Conservation (phyloP, 2,888 invertebrate species). For the Thymelicus sylvestris region DNA sequence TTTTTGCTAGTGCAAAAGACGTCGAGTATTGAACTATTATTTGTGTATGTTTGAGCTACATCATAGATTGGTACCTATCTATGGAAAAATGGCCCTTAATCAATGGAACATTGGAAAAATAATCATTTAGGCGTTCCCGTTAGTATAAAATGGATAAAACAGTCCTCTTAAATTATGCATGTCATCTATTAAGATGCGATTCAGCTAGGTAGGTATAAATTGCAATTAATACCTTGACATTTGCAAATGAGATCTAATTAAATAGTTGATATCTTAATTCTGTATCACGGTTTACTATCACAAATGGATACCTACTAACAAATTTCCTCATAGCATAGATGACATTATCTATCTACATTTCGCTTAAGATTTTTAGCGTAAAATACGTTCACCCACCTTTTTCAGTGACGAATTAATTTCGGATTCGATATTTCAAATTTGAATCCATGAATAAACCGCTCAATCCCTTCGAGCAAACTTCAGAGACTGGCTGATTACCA, state of each 20-base stretch:
- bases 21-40: background rate
- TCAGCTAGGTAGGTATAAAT: background rate
- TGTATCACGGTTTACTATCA: slow-evolving; percentile 1
- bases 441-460: slow-evolving; percentile 36
- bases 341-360: background rate
- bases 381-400: slow-evolving; percentile 4
- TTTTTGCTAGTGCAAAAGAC: background rate
- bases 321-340: background rate
- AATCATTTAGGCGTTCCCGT: background rate
- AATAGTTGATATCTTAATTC: slow-evolving; percentile 13
- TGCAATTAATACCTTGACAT: slow-evolving; percentile 30
- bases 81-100: too few relatives aligned
- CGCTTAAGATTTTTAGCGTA: background rate
- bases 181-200: slow-evolving; percentile 9
- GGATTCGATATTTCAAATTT: slow-evolving; percentile 29
- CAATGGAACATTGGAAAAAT: background rate
- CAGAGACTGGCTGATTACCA: slow-evolving; percentile 32
- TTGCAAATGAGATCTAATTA: slow-evolving; percentile 30
- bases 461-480: slow-evolving; percentile 33
- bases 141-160: background rate
- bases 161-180: slow-evolving; percentile 6
- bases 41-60: too few relatives aligned
- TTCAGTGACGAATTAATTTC: slow-evolving; percentile 13
- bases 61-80: too few relatives aligned
- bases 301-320: background rate